Percentiles rank a stretch among this genome's conserved stretches.
Evolutionary conservation across 2,797 vertebrate species (phyloP).

Genomic region (Rallus crepitans): DNA sequence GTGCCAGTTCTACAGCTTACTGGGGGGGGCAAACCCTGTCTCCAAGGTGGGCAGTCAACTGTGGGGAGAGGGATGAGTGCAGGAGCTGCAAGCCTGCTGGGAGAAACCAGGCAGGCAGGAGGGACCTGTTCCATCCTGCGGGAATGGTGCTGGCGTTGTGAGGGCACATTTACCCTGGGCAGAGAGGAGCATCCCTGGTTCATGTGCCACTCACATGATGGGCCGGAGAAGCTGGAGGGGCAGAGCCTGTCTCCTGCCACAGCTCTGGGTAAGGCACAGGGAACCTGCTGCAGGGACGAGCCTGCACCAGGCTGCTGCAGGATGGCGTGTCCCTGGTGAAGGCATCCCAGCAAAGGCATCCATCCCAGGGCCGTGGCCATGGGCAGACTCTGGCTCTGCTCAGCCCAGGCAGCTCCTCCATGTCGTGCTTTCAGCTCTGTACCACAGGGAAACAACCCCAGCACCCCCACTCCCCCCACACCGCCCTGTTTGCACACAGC

Average conservation of each 20-base stretch:
- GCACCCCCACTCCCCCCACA: rapidly evolving
- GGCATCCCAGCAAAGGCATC: too few relatives aligned
- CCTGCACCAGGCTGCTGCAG: not conserved
- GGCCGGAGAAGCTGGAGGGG: not conserved
- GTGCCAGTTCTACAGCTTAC: not conserved
- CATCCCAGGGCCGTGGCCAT: too few relatives aligned
- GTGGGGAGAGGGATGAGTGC: not conserved
- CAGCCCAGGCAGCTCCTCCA: not conserved
- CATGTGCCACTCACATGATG: rapidly evolving
- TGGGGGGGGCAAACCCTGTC: not conserved
- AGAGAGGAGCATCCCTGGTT: rapidly evolving
- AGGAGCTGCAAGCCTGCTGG: not conserved
- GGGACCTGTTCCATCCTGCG: rapidly evolving
- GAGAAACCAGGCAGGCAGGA: not conserved
- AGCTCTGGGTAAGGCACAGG: not conserved
- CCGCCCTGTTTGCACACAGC: rapidly evolving
- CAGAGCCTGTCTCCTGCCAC: not conserved
- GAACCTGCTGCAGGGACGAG: not conserved
- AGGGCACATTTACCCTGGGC: too few relatives aligned
- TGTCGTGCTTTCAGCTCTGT: not conserved
- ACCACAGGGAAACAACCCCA: not conserved
- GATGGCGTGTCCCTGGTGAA: rapidly evolving
- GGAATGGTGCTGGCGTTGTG: not conserved
- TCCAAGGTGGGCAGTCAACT: not conserved
- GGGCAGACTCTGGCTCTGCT: not conserved